A percentile compares a stretch with the other conserved stretches of the same genome.
Conservation (phyloP, 2,797 vertebrate species). For the Chelonia mydas region DNA sequence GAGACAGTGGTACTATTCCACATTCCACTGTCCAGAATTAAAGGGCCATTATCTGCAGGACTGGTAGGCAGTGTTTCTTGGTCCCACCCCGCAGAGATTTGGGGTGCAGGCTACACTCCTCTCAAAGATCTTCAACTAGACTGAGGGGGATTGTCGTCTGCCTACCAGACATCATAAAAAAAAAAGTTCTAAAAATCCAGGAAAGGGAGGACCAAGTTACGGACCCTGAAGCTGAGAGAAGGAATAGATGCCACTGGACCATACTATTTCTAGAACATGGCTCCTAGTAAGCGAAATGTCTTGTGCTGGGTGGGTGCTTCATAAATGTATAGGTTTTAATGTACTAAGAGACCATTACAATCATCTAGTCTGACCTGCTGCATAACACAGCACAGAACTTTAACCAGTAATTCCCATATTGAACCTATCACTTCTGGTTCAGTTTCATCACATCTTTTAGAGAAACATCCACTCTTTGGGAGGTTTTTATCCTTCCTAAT, state of each 20-base stretch:
- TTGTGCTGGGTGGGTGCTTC: accelerated
- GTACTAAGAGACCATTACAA: not conserved
- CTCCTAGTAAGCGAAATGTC: not conserved
- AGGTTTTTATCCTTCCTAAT: not conserved
- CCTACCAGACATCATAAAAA: not conserved
- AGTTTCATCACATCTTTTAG: not conserved
- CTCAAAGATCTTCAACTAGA: not conserved
- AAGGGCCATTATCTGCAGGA: not conserved
- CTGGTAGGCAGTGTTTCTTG: not conserved
- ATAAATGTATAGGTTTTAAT: not conserved
- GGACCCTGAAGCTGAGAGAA: not conserved
- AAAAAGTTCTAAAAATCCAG: not conserved
- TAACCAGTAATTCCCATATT: not conserved
- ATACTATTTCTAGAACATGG: not conserved
- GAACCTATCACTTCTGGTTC: not conserved
- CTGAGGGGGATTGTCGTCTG: not conserved
- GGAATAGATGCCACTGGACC: not conserved
- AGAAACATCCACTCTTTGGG: not conserved
- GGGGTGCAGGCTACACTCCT: not conserved
- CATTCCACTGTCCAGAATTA: not conserved
- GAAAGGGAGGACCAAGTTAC: not conserved
- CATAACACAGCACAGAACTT: not conserved
- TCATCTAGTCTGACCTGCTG: not conserved
- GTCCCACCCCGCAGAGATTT: not conserved
- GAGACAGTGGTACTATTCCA: not conserved